phyloP scores from a whole-genome alignment of 2,113 vertebrate species.

The Crotophaga sulcirostris region DNA sequence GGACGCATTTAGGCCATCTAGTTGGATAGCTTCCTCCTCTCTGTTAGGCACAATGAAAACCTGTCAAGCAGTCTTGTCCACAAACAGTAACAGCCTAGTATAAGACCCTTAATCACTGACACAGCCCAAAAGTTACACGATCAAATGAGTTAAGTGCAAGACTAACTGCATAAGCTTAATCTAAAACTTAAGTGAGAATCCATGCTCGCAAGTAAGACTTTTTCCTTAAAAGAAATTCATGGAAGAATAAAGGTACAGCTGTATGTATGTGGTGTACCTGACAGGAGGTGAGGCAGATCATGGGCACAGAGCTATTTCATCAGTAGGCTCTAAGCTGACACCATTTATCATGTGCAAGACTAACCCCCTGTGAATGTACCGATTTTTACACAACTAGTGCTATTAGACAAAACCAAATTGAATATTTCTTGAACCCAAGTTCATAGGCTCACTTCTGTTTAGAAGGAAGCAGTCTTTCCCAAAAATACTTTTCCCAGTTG shows the following conservation, averaged over 20 bases:
- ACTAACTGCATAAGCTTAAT: not conserved
- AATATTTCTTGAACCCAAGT: not conserved
- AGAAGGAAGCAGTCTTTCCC: rapidly evolving
- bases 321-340: not conserved
- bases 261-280: not conserved
- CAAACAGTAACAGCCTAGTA: too few relatives aligned
- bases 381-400: rapidly evolving
- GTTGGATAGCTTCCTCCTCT: slow-evolving; percentile 96
- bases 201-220: not conserved
- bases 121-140: rapidly evolving
- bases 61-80: not conserved
- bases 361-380: rapidly evolving
- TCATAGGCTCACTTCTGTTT: not conserved
- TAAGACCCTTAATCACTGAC: not conserved
- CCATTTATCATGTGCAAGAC: rapidly evolving
- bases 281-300: not conserved
- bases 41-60: slow-evolving; percentile 66
- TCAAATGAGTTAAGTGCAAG: not conserved
- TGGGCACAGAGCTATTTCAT: not conserved
- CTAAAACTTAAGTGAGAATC: not conserved
- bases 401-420: rapidly evolving
- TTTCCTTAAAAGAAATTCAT: rapidly evolving
- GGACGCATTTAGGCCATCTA: slow-evolving; percentile 94
- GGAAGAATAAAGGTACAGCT: not conserved
- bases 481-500: not conserved